Base-by-base conservation (phyloP, 2,113 vertebrate genomes). In the Gallinago jamesoni region DNA sequence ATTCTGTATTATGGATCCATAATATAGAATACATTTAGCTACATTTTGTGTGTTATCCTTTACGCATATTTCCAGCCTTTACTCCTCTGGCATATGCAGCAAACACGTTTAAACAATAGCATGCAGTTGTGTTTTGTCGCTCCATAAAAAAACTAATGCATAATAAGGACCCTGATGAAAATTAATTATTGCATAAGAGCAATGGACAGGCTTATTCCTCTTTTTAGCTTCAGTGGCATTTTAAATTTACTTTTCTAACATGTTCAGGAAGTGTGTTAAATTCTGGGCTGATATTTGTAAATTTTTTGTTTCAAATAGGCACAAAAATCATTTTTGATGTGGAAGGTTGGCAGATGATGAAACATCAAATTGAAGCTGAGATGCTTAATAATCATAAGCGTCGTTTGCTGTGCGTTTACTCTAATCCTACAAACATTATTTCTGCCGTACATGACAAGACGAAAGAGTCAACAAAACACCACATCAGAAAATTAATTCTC, bases 1-100 rank as follows among this genome's bases (percentile, higher is more conserved):
- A 98, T 98, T 97, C 95, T 97, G 90, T 98, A 98, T 98, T 98
- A 98, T 98, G 97, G 98, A 97, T 89, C 97, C 97, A 92, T 98
- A 98, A 98, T 97, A 97, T 90, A 93, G 96, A 97, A 96, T 97
- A 96, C 96, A 97, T 98, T 97, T 98, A 97, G 96, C 97, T 87
- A 95, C 83, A 89, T 98, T 98, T 97, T 97, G 90, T 95, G 93
- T 96, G 96, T 98, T 98, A 97, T 97, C 93, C 82, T 97, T 98
- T 97, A 96, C 97, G 78, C 90, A 84, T 94, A 97, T 96, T 97
- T 97, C 95, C 83, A 97, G 92, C 95, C 87, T 94, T 93, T 95
- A 93, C 95, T 93, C 39, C 96, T 95, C 96, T 91, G 70, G 88
- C 86, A 86, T 87, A 68, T 89, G 94, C 69, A 89, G 96, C n/a